phyloP scores from a whole-genome alignment of 2,888 invertebrate species.

The Chymomyza fuscimana region DNA sequence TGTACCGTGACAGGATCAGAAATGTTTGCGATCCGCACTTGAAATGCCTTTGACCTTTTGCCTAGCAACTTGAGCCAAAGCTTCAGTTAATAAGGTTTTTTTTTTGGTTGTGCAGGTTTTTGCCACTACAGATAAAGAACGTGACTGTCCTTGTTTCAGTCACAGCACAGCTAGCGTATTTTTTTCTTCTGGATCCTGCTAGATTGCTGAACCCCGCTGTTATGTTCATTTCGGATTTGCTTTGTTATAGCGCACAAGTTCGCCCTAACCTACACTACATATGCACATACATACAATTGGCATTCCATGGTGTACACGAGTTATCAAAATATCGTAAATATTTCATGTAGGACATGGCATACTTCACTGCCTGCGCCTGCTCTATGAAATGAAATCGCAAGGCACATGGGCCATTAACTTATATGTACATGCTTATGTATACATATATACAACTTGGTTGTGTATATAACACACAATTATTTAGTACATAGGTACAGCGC shows the following conservation, averaged over 20 bases:
- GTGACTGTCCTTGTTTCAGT: background rate
- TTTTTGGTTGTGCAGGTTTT: background rate
- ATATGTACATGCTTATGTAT: conserved; percentile 2
- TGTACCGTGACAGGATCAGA: conserved; percentile 9
- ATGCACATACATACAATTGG: conserved; percentile 23
- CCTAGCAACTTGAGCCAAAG: background rate
- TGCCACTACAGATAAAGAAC: background rate
- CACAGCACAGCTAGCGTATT: background rate
- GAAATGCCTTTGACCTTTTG: conserved; percentile 23
- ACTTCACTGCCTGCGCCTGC: conserved; percentile 15
- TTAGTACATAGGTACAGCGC: background rate
- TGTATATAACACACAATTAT: background rate
- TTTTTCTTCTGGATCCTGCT: background rate
- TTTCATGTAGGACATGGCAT: conserved; percentile 40
- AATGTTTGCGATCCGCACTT: conserved; percentile 34
- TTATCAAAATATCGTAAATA: conserved; percentile 49
- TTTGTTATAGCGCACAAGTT: conserved; percentile 4
- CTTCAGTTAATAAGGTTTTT: background rate
- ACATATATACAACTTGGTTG: background rate
- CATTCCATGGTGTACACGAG: conserved; percentile 47
- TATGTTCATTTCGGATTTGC: background rate
- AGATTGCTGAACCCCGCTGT: background rate
- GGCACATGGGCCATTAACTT: background rate
- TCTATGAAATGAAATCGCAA: background rate
- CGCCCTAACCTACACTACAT: conserved; percentile 46